Conservation (phyloP, 2,888 invertebrate species). For the Erynnis tages region DNA sequence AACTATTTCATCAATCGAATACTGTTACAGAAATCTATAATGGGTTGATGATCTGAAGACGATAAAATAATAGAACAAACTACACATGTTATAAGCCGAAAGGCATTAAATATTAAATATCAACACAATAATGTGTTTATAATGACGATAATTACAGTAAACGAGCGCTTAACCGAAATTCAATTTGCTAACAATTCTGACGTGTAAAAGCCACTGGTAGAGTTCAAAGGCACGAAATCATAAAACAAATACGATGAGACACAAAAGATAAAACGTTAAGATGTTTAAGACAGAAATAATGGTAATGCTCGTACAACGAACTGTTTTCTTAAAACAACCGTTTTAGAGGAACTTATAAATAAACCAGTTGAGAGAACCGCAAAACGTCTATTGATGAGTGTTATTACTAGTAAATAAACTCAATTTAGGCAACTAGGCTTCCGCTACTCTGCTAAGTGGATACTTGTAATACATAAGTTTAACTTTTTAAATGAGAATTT, state of each 20-base stretch:
- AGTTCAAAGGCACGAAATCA: neutral
- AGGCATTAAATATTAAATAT: constrained; percentile 1
- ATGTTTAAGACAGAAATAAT: constrained; percentile 35
- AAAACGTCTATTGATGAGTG: constrained; percentile 38
- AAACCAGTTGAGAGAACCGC: constrained; percentile 41
- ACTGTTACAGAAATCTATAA: constrained; percentile 2
- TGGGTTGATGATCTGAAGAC: neutral
- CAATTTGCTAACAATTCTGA: neutral
- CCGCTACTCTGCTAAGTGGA: neutral
- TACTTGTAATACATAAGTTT: neutral
- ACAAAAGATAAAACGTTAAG: constrained; percentile 40
- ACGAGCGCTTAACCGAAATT: neutral
- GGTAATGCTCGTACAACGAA: constrained; percentile 35
- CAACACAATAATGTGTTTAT: neutral
- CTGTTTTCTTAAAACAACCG: constrained; percentile 33
- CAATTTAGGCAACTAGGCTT: constrained; percentile 13
- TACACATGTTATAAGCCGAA: neutral
- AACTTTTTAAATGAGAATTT: neutral
- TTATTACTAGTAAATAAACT: constrained; percentile 27
- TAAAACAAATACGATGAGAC: constrained; percentile 21
- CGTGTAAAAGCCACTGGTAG: neutral
- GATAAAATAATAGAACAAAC: constrained; percentile 5
- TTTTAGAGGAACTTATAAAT: constrained; percentile 41
- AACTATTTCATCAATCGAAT: constrained; percentile 11
- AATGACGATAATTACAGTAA: neutral